These are phyloP conservation scores for Hyperoplus lanceolatus DNA, from an alignment of 2,797 vertebrate genomes.

Conservation along the genomic window DNA sequence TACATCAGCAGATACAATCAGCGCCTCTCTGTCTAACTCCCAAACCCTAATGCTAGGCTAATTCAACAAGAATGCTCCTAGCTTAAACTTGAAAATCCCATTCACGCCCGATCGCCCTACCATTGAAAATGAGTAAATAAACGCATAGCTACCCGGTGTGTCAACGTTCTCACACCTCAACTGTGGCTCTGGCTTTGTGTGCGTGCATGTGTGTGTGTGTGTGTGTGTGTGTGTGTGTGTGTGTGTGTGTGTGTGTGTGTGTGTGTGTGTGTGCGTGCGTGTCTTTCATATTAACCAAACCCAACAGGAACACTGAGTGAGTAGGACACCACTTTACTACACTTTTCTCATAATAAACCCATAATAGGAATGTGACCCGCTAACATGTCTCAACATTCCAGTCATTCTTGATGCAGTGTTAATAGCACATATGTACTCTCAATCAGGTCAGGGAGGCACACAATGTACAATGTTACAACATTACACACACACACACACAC, in stretches of 20 bases:
- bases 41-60: background rate
- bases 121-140: background rate
- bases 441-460: background rate
- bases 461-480: too few relatives aligned
- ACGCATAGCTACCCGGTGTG: too few relatives aligned
- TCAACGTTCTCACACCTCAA: slow-evolving; percentile 23
- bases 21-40: too few relatives aligned
- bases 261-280: too few relatives aligned
- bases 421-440: too few relatives aligned
- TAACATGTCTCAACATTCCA: slow-evolving; percentile 28
- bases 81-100: too few relatives aligned
- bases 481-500: too few relatives aligned
- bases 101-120: background rate
- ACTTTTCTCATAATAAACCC: background rate
- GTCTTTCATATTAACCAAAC: background rate
- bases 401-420: background rate
- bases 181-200: background rate
- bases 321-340: background rate
- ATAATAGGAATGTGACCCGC: background rate
- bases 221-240: too few relatives aligned
- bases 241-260: too few relatives aligned
- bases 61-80: background rate
- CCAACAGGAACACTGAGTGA: background rate
- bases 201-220: too few relatives aligned
- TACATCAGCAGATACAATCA: too few relatives aligned